These are phyloP conservation scores for Chelonia mydas DNA, from an alignment of 2,797 vertebrate species.

Conservation along the genomic window DNA sequence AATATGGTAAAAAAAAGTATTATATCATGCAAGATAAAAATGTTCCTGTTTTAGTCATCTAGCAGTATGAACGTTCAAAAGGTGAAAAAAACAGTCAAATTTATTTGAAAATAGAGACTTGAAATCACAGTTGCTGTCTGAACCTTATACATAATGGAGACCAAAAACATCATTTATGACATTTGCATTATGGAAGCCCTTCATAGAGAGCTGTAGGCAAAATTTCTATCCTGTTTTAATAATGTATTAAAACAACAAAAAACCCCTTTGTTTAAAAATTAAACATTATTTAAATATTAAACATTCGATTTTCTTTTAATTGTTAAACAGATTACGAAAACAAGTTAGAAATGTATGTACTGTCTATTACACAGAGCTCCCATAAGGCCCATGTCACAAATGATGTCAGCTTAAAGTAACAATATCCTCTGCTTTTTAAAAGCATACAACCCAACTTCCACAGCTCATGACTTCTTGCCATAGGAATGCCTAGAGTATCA, in stretches of 20 bases:
- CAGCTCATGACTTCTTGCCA: background rate
- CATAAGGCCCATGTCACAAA: background rate
- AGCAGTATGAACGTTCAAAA: background rate
- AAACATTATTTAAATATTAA: conserved; percentile 62
- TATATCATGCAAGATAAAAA: background rate
- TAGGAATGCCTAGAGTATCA: background rate
- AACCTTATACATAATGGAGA: background rate
- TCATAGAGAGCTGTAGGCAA: background rate
- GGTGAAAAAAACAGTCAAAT: conserved; percentile 23
- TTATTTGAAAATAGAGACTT: background rate
- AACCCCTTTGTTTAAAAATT: conserved; percentile 53
- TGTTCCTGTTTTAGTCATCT: background rate
- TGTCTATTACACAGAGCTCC: background rate
- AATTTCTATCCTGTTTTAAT: conserved; percentile 8
- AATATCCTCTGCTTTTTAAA: background rate
- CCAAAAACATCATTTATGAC: background rate
- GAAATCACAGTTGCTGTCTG: background rate
- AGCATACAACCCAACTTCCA: background rate
- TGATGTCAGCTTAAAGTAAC: background rate
- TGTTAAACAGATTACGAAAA: conserved; percentile 41
- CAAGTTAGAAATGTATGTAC: conserved; percentile 31
- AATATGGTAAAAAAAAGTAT: background rate
- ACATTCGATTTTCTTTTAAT: conserved; percentile 41
- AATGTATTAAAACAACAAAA: conserved; percentile 57
- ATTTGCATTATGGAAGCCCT: background rate